Conservation (phyloP, 2,797 vertebrate species). For the Esox masquinongy region DNA sequence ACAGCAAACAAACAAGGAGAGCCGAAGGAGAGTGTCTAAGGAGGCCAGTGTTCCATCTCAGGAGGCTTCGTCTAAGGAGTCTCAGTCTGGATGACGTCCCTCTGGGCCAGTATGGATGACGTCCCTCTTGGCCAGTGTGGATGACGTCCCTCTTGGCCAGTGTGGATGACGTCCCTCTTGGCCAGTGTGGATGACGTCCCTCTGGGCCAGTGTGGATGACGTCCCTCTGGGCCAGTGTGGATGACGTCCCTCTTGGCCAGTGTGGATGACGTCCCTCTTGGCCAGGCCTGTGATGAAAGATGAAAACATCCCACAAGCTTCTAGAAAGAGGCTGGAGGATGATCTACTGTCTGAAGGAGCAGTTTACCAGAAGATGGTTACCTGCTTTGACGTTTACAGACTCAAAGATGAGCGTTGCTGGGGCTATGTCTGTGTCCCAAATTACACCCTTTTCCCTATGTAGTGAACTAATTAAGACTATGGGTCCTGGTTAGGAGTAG, state of each 20-base stretch:
- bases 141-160: no score
- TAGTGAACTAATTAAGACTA: no score
- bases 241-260: background rate
- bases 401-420: background rate
- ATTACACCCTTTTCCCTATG: background rate
- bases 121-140: no score
- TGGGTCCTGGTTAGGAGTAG: no score
- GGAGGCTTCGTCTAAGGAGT: conserved; percentile 37
- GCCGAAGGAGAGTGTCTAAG: conserved; percentile 65
- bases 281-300: conserved; percentile 52
- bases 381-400: conserved; percentile 19
- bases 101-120: no score
- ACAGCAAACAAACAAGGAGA: conserved; percentile 68
- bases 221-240: conserved; percentile 44
- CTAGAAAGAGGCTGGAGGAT: background rate
- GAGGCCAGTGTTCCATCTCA: conserved; percentile 59
- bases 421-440: background rate
- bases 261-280: conserved; percentile 49
- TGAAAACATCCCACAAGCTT: conserved; percentile 37
- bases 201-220: background rate
- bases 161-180: no score
- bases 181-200: no score
- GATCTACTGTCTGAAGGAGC: conserved; percentile 9
- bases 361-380: conserved; percentile 17
- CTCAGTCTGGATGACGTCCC: conserved; percentile 11